These are phyloP conservation scores for Drosophila bipectinata DNA, from an alignment of 1,140 invertebrate genomes.

Conservation along the genomic window DNA sequence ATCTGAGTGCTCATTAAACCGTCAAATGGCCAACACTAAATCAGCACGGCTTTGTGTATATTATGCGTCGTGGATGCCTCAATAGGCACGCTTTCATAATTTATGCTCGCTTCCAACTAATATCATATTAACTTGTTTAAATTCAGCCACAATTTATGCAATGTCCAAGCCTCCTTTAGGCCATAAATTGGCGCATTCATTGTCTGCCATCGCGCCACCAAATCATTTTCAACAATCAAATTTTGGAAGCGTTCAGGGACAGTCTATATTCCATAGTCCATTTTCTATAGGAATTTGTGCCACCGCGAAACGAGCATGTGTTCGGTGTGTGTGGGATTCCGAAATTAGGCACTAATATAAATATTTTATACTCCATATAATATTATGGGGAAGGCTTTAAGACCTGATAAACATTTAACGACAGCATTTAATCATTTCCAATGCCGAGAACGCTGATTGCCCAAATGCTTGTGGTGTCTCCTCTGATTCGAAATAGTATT, in stretches of 20 bases:
- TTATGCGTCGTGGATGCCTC: slow-evolving; percentile 15
- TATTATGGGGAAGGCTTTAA: slow-evolving; percentile 24
- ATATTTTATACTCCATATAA: slow-evolving; percentile 26
- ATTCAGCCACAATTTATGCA: slow-evolving; percentile 61
- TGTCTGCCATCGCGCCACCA: slow-evolving; percentile 28
- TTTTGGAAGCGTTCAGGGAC: slow-evolving; percentile 41
- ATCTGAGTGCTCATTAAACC: slow-evolving; percentile 81
- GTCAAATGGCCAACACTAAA: slow-evolving; percentile 71
- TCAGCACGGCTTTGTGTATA: slow-evolving; percentile 67
- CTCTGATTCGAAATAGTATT: background rate
- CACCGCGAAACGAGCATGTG: slow-evolving; percentile 1
- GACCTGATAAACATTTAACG: slow-evolving; percentile 31
- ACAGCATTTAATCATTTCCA: slow-evolving; percentile 16
- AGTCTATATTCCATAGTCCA: background rate
- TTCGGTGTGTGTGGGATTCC: slow-evolving; percentile 8
- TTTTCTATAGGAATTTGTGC: slow-evolving; percentile 11
- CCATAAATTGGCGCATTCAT: slow-evolving; percentile 64
- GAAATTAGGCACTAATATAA: slow-evolving; percentile 16
- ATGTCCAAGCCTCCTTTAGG: slow-evolving; percentile 42
- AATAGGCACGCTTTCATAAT: slow-evolving; percentile 60
- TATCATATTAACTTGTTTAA: slow-evolving; percentile 73
- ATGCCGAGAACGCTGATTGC: background rate
- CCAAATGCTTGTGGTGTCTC: background rate
- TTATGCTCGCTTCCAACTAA: slow-evolving; percentile 70
- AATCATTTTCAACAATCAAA: slow-evolving; percentile 57